Evolutionary conservation across 2,797 vertebrate genomes (phyloP).

Genomic region (Enoplosus armatus): DNA sequence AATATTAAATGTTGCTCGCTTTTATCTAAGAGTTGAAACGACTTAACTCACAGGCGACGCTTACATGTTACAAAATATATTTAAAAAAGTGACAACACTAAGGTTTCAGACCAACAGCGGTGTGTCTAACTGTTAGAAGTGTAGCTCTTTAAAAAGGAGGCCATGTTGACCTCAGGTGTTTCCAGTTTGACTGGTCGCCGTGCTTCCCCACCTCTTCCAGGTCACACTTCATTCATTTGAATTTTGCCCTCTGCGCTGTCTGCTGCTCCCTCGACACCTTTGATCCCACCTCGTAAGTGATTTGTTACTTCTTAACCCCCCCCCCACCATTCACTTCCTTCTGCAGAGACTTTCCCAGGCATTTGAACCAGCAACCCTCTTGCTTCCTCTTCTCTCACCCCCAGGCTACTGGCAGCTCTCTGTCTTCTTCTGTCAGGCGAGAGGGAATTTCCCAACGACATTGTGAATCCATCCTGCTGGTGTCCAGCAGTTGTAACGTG

Average conservation of each 20-base stretch:
- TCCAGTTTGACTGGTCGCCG: no score
- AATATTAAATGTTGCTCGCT: no score
- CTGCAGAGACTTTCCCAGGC: conserved; percentile 12
- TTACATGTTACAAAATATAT: no score
- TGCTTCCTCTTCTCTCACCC: neutral
- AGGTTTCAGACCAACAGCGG: neutral
- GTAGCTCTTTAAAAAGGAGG: no score
- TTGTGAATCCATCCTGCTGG: conserved; percentile 5
- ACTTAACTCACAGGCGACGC: no score
- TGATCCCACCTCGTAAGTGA: neutral
- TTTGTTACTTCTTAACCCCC: neutral
- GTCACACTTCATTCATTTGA: neutral
- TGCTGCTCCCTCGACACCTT: neutral
- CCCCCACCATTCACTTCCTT: neutral
- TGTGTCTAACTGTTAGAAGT: neutral
- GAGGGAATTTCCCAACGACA: conserved; percentile 25
- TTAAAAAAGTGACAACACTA: neutral
- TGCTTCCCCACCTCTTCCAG: neutral
- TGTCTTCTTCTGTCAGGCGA: neutral
- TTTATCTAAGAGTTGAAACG: no score
- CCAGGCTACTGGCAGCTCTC: neutral
- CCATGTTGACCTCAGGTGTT: no score
- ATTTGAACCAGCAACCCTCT: neutral
- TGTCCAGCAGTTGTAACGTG: conserved; percentile 3
- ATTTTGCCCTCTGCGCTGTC: neutral